Base-by-base conservation (phyloP, 2,113 vertebrate species). In the Mixornis gularis region DNA sequence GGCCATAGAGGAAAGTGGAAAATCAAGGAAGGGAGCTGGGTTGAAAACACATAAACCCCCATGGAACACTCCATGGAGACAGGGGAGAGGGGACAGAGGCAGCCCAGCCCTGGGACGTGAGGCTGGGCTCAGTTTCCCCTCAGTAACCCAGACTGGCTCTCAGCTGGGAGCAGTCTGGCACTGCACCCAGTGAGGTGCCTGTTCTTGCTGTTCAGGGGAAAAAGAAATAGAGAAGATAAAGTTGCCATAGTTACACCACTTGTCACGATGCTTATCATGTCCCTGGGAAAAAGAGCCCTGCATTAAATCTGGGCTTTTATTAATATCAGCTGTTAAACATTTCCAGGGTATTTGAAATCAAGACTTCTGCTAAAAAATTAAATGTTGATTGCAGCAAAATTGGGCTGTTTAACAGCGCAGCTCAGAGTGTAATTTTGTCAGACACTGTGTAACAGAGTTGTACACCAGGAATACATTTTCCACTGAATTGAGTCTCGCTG, bases 161-260 rank as follows among this genome's bases (percentile, higher is more conserved):
- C 60, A 64, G 65, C 87, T 88, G 79, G 70, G 69, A 76, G 83
- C 59, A 73, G 74, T 6, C 70, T 66, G 71, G 79, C 69, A 13
- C 60, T 58, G 58, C 59, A 6, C 2, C 19, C 20, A 18, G 6
- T 1, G 44, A 71, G 69, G 36, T 21, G 40, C n/a, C 85, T 77
- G 41, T 1, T 80, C 74, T 36, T 36, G 30, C 70, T 46, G 41
- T 13, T 63, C 69, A 2, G 53, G 60, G 83, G 48, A 12, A 53
- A 46, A 52, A 64, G 60, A 49, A 65, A 59, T 9, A 12, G 79
- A 49, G 46, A 66, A 55, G 22, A 3, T 17, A 17, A 16, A 44
- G 95, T 97, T 96, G 90, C 95, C 87, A 96, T 94, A 91, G 94
- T 79, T 92, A 97, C 93, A 53, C 60, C 87, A 44, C 70, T 89